Conservation (phyloP, 2,113 vertebrate species). For the Stegostoma tigrinum region DNA sequence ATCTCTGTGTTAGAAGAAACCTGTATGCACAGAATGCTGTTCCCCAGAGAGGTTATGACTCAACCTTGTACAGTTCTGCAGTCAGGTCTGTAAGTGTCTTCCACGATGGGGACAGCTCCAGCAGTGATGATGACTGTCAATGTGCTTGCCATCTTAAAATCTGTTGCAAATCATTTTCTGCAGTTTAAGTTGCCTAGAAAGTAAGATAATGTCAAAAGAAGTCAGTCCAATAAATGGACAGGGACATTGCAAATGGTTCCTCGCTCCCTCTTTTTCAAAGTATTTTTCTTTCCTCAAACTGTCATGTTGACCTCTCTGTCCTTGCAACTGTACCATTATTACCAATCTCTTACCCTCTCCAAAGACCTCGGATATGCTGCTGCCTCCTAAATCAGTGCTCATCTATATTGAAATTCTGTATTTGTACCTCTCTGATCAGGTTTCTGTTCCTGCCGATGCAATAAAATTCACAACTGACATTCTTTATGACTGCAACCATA, state of each 20-base stretch:
- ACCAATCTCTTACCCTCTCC: background rate
- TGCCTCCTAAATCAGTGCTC: background rate
- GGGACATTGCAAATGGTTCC: background rate
- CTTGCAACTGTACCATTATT: background rate
- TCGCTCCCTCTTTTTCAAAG: background rate
- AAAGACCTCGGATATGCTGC: background rate
- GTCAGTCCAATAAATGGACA: background rate
- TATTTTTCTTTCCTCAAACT: background rate
- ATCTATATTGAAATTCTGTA: background rate
- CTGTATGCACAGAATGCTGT: background rate
- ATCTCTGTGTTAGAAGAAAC: background rate
- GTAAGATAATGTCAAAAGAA: background rate
- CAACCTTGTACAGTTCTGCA: background rate
- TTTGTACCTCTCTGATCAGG: background rate
- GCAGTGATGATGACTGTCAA: background rate
- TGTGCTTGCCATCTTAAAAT: background rate
- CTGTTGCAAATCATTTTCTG: background rate
- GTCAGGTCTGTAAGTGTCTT: background rate
- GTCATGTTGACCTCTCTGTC: background rate
- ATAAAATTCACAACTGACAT: background rate
- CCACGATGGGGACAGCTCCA: background rate
- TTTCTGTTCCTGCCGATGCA: background rate
- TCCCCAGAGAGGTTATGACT: background rate
- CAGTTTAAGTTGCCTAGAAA: background rate
- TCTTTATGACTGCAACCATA: background rate